Conservation (phyloP, 2,113 vertebrate species). For the Pogonocichla stellata region DNA sequence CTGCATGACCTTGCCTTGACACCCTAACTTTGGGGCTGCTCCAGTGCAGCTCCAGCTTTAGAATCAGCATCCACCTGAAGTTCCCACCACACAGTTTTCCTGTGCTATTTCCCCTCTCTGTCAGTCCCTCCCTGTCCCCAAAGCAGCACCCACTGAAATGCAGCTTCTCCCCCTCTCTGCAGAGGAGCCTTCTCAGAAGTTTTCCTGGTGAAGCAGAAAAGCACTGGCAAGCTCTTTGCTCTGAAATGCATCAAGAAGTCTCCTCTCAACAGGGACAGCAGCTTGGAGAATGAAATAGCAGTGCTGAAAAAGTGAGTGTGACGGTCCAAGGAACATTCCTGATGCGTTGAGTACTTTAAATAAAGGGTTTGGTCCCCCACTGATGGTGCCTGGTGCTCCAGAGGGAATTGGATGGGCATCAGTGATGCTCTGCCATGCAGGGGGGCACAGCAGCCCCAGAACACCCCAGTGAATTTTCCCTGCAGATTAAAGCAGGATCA, state of each 20-base stretch:
- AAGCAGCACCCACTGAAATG: background rate
- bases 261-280: slow-evolving; percentile 81
- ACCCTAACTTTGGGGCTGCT: background rate
- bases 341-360: background rate
- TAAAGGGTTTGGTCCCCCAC: accelerated
- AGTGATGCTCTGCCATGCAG: accelerated
- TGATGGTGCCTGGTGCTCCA: background rate
- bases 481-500: background rate
- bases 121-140: background rate
- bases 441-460: background rate
- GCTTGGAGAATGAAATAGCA: slow-evolving; percentile 92
- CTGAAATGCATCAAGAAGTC: slow-evolving; percentile 96
- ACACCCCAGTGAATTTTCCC: background rate
- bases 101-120: background rate
- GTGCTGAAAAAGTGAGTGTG: slow-evolving; percentile 87
- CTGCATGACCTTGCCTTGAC: background rate
- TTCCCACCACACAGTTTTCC: accelerated
- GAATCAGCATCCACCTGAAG: background rate
- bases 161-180: background rate
- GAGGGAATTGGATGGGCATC: background rate
- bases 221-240: slow-evolving; percentile 85
- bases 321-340: accelerated
- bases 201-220: slow-evolving; percentile 88
- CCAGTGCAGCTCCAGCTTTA: background rate
- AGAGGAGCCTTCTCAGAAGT: slow-evolving; percentile 96